A percentile compares a stretch with the other conserved stretches of the same genome.
phyloP scores from a whole-genome alignment of 2,888 invertebrate genomes.

The Volucella bombylans region DNA sequence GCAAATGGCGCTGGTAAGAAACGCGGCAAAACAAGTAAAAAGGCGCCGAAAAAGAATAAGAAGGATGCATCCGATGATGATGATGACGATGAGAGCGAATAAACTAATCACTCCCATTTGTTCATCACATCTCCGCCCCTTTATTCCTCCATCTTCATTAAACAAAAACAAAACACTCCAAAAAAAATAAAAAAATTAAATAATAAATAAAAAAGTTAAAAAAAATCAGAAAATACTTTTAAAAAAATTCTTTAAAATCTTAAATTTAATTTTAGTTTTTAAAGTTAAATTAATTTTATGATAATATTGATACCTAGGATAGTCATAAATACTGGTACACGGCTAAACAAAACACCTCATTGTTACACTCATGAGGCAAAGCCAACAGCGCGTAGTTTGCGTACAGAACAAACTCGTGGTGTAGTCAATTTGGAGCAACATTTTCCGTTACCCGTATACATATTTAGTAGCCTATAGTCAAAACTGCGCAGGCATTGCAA shows the following conservation, averaged over 20 bases:
- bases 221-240: conserved; percentile 65
- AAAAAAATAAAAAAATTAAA: conserved; percentile 59
- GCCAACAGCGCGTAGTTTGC: too few relatives aligned
- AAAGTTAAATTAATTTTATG: conserved; percentile 73
- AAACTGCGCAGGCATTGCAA: too few relatives aligned
- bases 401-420: too few relatives aligned
- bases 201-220: conserved; percentile 60
- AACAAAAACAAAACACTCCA: conserved; percentile 62
- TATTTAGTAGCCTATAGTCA: too few relatives aligned
- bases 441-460: too few relatives aligned
- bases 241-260: conserved; percentile 63
- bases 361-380: too few relatives aligned
- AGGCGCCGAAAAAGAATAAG: conserved; percentile 83
- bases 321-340: too few relatives aligned
- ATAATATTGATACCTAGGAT: conserved; percentile 58
- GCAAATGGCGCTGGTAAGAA: conserved; percentile 83
- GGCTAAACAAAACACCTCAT: too few relatives aligned
- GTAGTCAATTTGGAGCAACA: too few relatives aligned
- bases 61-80: conserved; percentile 87
- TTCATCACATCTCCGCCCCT: conserved; percentile 51
- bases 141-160: conserved; percentile 41
- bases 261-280: conserved; percentile 51
- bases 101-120: conserved; percentile 77
- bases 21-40: conserved; percentile 81
- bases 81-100: conserved; percentile 87